Percentiles rank a stretch among this genome's conserved stretches.
Conservation (phyloP, 2,113 vertebrate genomes). For the Axis porcinus region DNA sequence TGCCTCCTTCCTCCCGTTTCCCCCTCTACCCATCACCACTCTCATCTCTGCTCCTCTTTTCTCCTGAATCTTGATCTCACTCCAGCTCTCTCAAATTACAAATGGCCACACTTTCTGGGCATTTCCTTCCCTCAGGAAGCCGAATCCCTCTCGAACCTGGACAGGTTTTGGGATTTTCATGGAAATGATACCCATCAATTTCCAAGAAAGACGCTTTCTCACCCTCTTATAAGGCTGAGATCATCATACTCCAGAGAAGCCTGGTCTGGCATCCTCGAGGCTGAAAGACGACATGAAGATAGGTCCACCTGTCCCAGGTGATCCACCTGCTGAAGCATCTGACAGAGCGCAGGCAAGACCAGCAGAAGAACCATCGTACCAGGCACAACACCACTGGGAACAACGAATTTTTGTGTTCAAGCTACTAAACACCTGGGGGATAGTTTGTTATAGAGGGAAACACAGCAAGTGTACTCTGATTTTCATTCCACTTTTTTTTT, state of each 20-base stretch:
- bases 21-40: too few species aligned
- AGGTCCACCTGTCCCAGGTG: background rate
- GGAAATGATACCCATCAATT: background rate
- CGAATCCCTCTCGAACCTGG: background rate
- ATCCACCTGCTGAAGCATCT: background rate
- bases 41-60: background rate
- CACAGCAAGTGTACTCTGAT: background rate
- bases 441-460: background rate
- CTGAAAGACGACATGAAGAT: background rate
- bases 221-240: background rate
- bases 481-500: background rate
- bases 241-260: background rate
- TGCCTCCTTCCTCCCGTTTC: background rate
- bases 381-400: background rate
- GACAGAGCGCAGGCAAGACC: accelerated
- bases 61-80: background rate
- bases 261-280: background rate
- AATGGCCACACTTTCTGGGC: background rate
- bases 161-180: background rate
- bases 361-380: background rate
- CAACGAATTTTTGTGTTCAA: background rate
- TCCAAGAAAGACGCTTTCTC: background rate
- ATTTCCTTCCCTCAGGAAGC: background rate
- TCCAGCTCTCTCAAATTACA: background rate
- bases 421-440: background rate